phyloP scores from a whole-genome alignment of 2,113 vertebrate genomes.

The Proteles cristata region DNA sequence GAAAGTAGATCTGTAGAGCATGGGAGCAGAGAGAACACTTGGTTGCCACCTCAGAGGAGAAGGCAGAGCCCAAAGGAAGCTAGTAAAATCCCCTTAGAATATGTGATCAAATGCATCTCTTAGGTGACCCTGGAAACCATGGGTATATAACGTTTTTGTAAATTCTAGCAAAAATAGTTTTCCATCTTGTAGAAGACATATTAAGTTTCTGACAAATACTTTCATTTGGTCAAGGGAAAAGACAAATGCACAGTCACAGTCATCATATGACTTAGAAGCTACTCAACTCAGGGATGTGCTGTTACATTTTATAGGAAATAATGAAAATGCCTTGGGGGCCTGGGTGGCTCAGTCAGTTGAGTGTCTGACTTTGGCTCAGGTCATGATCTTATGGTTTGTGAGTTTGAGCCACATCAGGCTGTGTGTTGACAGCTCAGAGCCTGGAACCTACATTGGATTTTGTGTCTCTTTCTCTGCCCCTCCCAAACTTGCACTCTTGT shows the following conservation, averaged over 20 bases:
- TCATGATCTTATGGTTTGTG: too few species aligned
- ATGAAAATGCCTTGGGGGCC: background rate
- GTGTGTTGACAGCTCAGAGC: too few species aligned
- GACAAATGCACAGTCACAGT: background rate
- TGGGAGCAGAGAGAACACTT: rapidly evolving
- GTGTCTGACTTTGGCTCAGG: too few species aligned
- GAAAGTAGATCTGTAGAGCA: background rate
- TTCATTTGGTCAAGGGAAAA: background rate
- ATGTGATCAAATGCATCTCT: background rate
- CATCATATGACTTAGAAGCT: background rate
- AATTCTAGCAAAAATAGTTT: background rate
- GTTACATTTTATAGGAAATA: background rate
- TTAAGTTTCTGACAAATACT: background rate
- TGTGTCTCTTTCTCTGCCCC: too few species aligned
- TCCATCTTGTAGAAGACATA: background rate
- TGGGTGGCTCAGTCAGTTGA: too few species aligned
- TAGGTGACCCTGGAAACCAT: background rate
- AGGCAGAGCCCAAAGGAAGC: background rate
- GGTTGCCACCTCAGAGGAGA: too few species aligned
- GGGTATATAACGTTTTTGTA: background rate
- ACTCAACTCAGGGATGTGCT: background rate
- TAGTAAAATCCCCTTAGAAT: background rate
- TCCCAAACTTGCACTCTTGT: too few species aligned
- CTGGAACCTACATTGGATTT: too few species aligned
- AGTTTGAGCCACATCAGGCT: too few species aligned